A percentile compares a stretch with the other conserved stretches of the same genome.
Evolutionary conservation across 2,797 vertebrate species (phyloP).

Genomic region (Naso thynnoides): DNA sequence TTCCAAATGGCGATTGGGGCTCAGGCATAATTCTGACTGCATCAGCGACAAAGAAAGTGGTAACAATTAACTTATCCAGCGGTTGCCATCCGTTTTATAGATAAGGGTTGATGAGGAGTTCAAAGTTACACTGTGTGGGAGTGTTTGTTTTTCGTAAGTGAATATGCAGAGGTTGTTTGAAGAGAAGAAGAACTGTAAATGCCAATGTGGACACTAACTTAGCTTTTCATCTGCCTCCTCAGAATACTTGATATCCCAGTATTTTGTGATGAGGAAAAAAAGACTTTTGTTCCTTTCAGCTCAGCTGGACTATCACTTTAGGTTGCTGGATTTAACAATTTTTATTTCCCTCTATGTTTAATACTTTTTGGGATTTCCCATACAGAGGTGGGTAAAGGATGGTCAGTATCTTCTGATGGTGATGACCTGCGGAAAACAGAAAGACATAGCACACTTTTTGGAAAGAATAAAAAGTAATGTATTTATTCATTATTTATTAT

Average conservation of each 20-base stretch:
- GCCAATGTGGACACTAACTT: accelerated
- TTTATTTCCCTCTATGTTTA: background rate
- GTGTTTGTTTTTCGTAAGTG: background rate
- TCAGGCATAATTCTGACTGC: background rate
- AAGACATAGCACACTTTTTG: background rate
- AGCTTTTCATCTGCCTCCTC: background rate
- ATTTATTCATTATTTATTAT: background rate
- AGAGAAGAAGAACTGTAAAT: no score
- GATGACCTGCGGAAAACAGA: background rate
- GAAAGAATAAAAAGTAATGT: background rate
- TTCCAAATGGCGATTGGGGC: background rate
- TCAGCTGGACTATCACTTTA: background rate
- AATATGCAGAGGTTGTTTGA: background rate
- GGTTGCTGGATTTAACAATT: background rate
- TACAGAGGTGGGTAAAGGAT: background rate
- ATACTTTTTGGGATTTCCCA: background rate
- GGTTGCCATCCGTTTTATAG: background rate
- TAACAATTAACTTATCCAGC: conserved; percentile 33
- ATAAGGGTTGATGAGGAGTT: background rate
- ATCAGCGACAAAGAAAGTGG: background rate
- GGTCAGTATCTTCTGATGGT: background rate
- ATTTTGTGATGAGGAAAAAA: background rate
- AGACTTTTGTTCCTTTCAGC: no score
- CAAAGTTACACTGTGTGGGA: conserved; percentile 8
- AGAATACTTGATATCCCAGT: no score